Conservation (phyloP, 1,140 invertebrate genomes). For the Atta cephalotes region DNA sequence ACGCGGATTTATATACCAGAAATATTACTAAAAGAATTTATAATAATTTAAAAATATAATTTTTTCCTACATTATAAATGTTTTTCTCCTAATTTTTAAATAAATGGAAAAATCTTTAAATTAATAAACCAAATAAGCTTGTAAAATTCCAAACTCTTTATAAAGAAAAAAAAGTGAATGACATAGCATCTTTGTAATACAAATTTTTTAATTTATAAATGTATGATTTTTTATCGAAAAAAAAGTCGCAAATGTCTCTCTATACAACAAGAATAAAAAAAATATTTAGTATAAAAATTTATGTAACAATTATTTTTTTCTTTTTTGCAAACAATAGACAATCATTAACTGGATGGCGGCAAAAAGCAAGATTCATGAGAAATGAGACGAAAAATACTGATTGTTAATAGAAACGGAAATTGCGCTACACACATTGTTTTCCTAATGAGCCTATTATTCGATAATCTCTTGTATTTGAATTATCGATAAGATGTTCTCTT, state of each 20-base stretch:
- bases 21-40: neutral
- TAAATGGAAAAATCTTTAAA: neutral
- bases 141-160: neutral
- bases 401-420: neutral
- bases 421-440: neutral
- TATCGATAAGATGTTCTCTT: neutral
- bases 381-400: neutral
- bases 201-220: conserved; percentile 1
- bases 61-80: neutral
- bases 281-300: conserved; percentile 19
- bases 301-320: conserved; percentile 15
- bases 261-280: neutral
- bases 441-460: neutral
- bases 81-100: neutral
- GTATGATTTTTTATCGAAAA: neutral
- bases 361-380: neutral
- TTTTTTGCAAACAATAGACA: conserved; percentile 23
- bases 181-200: neutral
- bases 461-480: neutral
- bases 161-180: neutral
- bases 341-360: conserved; percentile 8
- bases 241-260: neutral
- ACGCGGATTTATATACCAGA: neutral
- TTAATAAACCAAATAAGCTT: conserved; percentile 6
- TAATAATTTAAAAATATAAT: neutral